Conservation (phyloP, 2,797 vertebrate species). For the Sebastes hubbsi region DNA sequence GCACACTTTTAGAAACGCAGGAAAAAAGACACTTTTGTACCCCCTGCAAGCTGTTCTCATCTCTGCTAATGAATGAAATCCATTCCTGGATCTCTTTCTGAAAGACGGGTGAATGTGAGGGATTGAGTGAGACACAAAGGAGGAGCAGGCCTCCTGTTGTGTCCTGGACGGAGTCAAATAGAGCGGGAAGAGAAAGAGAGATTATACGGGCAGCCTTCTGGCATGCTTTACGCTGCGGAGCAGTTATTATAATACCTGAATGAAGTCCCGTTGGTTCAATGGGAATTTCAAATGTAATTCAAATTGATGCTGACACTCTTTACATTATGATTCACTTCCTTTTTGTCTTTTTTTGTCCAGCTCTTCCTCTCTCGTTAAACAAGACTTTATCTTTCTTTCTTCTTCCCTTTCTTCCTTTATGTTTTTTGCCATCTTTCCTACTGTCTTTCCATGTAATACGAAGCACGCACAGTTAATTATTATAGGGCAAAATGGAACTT, state of each 20-base stretch:
- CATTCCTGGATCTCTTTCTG: slow-evolving; percentile 56
- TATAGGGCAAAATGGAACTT: background rate
- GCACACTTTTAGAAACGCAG: slow-evolving; percentile 41
- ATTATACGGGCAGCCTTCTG: slow-evolving; percentile 32
- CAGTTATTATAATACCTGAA: background rate
- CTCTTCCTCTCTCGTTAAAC: background rate
- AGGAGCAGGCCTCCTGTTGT: slow-evolving; percentile 42
- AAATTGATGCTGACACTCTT: background rate
- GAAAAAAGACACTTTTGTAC: slow-evolving; percentile 23
- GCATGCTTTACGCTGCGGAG: slow-evolving; percentile 15
- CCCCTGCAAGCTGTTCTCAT: slow-evolving; percentile 58
- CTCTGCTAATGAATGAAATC: slow-evolving; percentile 64
- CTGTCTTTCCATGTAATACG: background rate
- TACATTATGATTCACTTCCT: too few species aligned
- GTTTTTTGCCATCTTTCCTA: background rate
- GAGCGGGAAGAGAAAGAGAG: slow-evolving; percentile 10
- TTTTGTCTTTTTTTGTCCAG: background rate
- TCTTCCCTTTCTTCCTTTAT: background rate
- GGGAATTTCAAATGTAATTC: background rate
- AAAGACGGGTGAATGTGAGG: slow-evolving; percentile 34
- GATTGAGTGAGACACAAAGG: slow-evolving; percentile 51
- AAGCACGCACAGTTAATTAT: background rate
- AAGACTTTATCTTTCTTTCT: background rate
- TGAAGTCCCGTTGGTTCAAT: slow-evolving; percentile 12
- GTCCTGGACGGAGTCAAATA: slow-evolving; percentile 46